phyloP scores from a whole-genome alignment of 1,140 invertebrate species.

The Nymphalis io region DNA sequence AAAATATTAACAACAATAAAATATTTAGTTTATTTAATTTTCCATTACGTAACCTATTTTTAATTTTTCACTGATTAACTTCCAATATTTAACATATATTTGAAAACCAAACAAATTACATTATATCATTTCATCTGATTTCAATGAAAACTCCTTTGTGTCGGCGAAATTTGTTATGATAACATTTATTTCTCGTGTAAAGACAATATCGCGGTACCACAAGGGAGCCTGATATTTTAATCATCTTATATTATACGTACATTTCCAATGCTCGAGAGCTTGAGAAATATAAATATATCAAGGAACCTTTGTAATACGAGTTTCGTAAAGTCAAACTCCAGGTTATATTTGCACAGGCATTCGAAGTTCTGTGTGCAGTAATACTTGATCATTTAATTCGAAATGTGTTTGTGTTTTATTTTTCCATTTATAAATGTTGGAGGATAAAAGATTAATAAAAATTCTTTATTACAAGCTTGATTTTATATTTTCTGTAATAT shows the following conservation, averaged over 20 bases:
- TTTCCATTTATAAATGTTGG: background rate
- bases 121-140: background rate
- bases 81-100: background rate
- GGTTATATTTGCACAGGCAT: conserved; percentile 6
- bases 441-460: background rate
- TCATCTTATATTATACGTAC: conserved; percentile 5
- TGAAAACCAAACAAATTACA: conserved; percentile 3
- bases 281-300: conserved; percentile 17
- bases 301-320: conserved; percentile 9
- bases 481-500: no score
- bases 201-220: conserved; percentile 7
- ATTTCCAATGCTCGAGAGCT: conserved; percentile 10
- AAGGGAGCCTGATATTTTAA: conserved; percentile 11
- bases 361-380: background rate
- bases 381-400: conserved; percentile 6
- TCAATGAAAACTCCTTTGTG: background rate
- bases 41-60: background rate
- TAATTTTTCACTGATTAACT: background rate
- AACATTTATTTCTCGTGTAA: conserved; percentile 15
- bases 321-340: conserved; percentile 4
- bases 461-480: background rate
- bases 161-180: background rate
- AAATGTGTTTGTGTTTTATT: background rate
- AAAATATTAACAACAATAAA: background rate
- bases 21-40: background rate